A percentile compares a stretch with the other conserved stretches of the same genome.
Conservation (phyloP, 2,888 invertebrate genomes). For the Microdon myrmicae region DNA sequence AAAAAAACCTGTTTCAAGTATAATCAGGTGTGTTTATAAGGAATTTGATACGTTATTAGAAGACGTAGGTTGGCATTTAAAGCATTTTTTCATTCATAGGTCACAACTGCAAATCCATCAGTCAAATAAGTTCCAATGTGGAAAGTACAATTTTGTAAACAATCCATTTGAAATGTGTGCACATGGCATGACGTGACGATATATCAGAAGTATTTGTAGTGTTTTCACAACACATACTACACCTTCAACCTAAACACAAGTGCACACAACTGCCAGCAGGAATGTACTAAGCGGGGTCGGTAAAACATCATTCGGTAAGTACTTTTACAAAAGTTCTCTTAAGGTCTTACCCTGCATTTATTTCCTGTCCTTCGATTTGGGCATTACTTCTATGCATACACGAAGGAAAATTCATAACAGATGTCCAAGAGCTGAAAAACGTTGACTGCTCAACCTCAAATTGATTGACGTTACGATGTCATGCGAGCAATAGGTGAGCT, state of each 20-base stretch:
- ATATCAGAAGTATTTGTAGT: conserved; percentile 21
- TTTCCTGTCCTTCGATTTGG: conserved; percentile 12
- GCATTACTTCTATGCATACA: conserved; percentile 10
- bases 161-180: conserved; percentile 41
- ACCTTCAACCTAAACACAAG: conserved; percentile 28
- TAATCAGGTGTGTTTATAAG: no score
- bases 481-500: conserved; percentile 27
- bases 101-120: conserved; percentile 26
- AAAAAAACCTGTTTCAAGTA: no score
- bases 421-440: conserved; percentile 41
- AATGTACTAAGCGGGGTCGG: conserved; percentile 10
- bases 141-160: conserved; percentile 27
- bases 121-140: conserved; percentile 20
- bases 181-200: conserved; percentile 45
- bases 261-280: conserved; percentile 26
- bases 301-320: conserved; percentile 22
- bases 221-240: conserved; percentile 30
- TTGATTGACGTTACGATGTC: conserved; percentile 48
- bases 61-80: no score
- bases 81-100: no score
- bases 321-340: conserved; percentile 31
- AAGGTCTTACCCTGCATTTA: conserved; percentile 24
- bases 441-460: conserved; percentile 27
- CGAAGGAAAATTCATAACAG: conserved; percentile 37
- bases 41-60: no score